Percentiles rank a stretch among this genome's conserved stretches.
These are phyloP conservation scores for Cephus pygmeus DNA, from an alignment of 2,888 invertebrate species.

Conservation along the genomic window DNA sequence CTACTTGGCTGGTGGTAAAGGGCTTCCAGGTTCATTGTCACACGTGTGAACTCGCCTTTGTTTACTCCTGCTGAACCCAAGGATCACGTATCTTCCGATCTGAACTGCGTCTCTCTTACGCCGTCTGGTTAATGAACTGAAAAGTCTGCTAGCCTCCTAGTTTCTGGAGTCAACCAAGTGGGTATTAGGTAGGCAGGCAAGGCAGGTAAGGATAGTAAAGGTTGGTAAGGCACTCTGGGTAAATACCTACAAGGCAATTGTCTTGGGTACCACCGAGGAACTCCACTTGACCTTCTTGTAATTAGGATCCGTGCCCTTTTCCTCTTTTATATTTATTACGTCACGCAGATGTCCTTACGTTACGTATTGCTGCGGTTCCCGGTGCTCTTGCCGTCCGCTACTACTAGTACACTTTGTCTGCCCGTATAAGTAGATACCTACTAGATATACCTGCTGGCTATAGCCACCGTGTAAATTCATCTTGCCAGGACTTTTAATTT, in stretches of 20 bases:
- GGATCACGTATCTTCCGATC: slow-evolving; percentile 45
- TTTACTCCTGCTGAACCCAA: slow-evolving; percentile 39
- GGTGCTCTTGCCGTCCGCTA: not conserved
- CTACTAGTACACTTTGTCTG: not conserved
- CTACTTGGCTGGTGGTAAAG: slow-evolving; percentile 16
- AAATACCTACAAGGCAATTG: not conserved
- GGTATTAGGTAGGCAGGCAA: not conserved
- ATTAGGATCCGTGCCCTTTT: slow-evolving; percentile 3
- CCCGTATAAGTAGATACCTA: not conserved
- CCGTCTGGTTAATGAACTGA: slow-evolving; percentile 49
- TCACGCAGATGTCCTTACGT: slow-evolving; percentile 1
- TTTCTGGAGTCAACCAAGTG: not conserved
- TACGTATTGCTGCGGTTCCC: not conserved
- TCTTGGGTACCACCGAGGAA: not conserved
- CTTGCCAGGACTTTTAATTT: not conserved
- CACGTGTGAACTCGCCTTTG: slow-evolving; percentile 52
- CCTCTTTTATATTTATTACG: slow-evolving; percentile 4
- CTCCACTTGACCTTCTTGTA: slow-evolving; percentile 1
- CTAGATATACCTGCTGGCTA: not conserved
- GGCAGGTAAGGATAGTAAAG: not conserved
- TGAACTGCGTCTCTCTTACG: slow-evolving; percentile 42
- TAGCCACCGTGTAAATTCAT: not conserved
- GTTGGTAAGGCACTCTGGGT: not conserved
- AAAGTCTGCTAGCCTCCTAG: slow-evolving; percentile 12
- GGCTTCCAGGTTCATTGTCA: slow-evolving; percentile 58